These are phyloP conservation scores for Trichonephila clavata DNA, from an alignment of 1,140 invertebrate species.

Conservation along the genomic window DNA sequence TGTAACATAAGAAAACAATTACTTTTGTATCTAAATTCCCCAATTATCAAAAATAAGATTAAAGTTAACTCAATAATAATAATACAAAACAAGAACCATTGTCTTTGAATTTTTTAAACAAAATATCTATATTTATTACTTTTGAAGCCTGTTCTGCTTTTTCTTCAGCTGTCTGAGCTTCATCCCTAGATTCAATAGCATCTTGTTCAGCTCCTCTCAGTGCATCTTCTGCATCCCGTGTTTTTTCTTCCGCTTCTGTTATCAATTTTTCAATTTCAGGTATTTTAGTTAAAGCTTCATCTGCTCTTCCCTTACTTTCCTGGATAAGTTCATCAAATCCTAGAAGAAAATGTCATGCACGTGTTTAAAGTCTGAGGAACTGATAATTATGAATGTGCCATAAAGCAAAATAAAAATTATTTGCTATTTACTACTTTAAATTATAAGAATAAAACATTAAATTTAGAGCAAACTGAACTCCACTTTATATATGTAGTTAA, in stretches of 20 bases:
- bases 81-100: no score
- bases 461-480: background rate
- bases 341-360: conserved; percentile 78
- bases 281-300: conserved; percentile 86
- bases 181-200: conserved; percentile 88
- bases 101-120: no score
- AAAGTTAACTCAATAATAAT: no score
- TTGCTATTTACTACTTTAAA: no score
- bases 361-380: no score
- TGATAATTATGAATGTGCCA: no score
- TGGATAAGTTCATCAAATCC: conserved; percentile 95
- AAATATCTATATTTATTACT: conserved; percentile 81
- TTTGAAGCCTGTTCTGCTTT: conserved; percentile 87
- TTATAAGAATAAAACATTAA: no score
- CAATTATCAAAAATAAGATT: no score
- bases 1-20: no score
- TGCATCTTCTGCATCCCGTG: conserved; percentile 83
- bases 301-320: conserved; percentile 87
- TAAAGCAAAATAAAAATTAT: background rate
- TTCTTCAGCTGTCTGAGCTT: conserved; percentile 89
- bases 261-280: conserved; percentile 85
- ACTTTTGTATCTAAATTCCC: no score
- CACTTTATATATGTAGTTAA: background rate
- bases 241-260: conserved; percentile 85
- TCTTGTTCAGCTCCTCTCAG: conserved; percentile 88